Evolutionary conservation across 2,888 invertebrate species (phyloP), one percentile per base, ranked within the genome.

Genomic region (Phyllotreta striolata): DNA sequence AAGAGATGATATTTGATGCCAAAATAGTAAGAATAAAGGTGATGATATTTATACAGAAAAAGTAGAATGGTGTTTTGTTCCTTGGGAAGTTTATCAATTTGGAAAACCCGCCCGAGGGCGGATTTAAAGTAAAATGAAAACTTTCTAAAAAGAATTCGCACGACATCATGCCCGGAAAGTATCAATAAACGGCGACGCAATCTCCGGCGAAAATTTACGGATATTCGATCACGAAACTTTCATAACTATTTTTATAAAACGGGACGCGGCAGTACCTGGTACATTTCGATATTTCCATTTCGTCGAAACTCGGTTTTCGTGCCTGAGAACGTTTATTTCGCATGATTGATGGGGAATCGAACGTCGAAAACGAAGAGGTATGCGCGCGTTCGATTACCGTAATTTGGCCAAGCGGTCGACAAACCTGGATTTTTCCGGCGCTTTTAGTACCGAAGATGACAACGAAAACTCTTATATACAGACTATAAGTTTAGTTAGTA

Each of bases 191-290:
- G 24, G 24, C 46, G 54, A 49, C 24, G 49, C 49, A 37, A 55
- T 63, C 41, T 41, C 41, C 49, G 10, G 58, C 49, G 58, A 40
- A 58, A 41, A 49, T 46, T 54, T 57, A 52, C 43, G 37, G 41
- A 55, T 37, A n/a, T 55, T 59, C 39, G 14, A 61, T 64, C 64
- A 64, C 64, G 64, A 64, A 60, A 61, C 64, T 44, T 51, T 47
- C 64, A 61, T 51, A 54, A 56, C 63, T 63, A 63, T 59, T 59
- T 24, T 24, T 59, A 47, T 55, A 51, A 67, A 67, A 62, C 62
- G 49, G 65, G 57, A 57, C 67, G 39, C 58, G 58, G 67, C 58
- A 61, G 67, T 67, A 57, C 67, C 67, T 52, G 65, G 67, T 52
- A 59, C 64, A 60, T 43, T 24, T 24, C 24, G 40, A 35, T 13